A percentile compares a stretch with the other conserved stretches of the same genome.
These are phyloP conservation scores for Pterocles burchelli DNA, from an alignment of 2,113 vertebrate species.

Conservation along the genomic window DNA sequence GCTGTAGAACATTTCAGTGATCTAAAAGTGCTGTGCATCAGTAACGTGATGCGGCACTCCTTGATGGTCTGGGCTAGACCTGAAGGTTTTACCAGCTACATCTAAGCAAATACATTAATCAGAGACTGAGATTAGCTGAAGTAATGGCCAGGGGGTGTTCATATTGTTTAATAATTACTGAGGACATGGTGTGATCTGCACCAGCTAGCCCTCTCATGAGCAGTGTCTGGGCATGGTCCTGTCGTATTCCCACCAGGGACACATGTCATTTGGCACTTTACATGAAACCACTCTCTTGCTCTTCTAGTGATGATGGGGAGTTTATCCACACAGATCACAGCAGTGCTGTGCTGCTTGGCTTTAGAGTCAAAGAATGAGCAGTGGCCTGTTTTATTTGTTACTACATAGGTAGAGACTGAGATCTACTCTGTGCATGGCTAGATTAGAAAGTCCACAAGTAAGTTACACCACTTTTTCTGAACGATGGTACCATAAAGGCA, in stretches of 20 bases:
- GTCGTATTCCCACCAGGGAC: not conserved
- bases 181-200: accelerated
- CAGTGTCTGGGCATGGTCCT: not conserved
- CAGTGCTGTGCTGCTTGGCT: not conserved
- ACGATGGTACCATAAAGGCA: not conserved
- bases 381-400: not conserved
- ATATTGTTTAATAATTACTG: accelerated
- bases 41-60: not conserved
- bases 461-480: not conserved
- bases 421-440: not conserved
- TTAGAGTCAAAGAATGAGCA: not conserved
- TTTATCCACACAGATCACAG: not conserved
- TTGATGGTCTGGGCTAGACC: not conserved
- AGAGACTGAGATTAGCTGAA: not conserved
- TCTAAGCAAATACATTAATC: not conserved
- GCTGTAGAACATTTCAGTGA: not conserved
- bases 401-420: not conserved
- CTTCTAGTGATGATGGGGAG: not conserved
- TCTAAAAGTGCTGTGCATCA: not conserved
- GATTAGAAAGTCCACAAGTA: not conserved
- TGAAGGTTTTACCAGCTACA: not conserved
- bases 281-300: not conserved
- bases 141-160: not conserved
- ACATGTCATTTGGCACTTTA: not conserved
- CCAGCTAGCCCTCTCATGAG: not conserved